phyloP scores from a whole-genome alignment of 2,113 vertebrate genomes.

The Vireo altiloquus region DNA sequence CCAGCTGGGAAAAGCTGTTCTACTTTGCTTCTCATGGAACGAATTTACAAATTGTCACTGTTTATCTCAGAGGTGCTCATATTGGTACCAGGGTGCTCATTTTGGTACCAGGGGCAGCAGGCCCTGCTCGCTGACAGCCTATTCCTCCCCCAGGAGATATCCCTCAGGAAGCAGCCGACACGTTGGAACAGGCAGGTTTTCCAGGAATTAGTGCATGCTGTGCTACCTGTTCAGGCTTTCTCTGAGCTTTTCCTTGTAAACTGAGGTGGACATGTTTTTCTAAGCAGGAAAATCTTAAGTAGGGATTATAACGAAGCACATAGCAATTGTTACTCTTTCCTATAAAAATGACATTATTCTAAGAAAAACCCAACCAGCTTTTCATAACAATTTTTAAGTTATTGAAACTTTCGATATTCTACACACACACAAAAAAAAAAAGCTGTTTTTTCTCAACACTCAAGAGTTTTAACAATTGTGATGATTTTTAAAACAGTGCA shows the following conservation, averaged over 20 bases:
- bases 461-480: neutral
- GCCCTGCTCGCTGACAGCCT: rapidly evolving
- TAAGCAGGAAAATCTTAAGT: rapidly evolving
- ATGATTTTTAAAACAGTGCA: neutral
- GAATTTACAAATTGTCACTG: rapidly evolving
- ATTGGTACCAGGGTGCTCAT: rapidly evolving
- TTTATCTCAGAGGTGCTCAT: neutral
- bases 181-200: neutral
- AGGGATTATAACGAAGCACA: neutral
- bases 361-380: neutral
- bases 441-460: neutral
- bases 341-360: neutral
- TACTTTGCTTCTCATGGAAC: rapidly evolving
- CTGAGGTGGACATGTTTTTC: neutral
- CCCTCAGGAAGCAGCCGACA: neutral
- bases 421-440: neutral
- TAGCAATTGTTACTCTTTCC: neutral
- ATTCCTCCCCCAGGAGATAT: too few relatives aligned
- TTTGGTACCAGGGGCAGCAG: rapidly evolving
- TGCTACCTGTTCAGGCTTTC: neutral
- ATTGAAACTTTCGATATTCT: neutral
- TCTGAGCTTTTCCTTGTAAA: neutral
- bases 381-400: neutral
- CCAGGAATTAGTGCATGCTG: rapidly evolving
- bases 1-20: neutral